Evolutionary conservation across 1,140 invertebrate species (phyloP), one percentile per base, ranked within the genome.

Genomic region (Bombus soroeensis): DNA sequence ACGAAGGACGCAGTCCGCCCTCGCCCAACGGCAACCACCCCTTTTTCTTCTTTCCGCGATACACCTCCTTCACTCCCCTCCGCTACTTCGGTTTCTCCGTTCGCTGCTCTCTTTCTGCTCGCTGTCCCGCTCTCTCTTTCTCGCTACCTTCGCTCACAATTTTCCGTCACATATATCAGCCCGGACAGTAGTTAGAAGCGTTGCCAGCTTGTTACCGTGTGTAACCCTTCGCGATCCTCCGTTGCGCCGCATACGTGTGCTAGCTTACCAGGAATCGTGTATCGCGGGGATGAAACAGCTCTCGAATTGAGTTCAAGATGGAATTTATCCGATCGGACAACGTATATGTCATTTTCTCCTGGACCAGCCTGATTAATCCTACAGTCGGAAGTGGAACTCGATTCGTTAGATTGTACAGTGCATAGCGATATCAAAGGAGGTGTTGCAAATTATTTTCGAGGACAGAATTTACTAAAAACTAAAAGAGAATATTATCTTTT

Each of bases 161-260:
- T 95, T 95, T 95, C 94, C 94, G 94, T 95, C 94, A 94, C 94
- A 94, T 95, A 94, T 93, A 95, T 95, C 94, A 95, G 72, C 83
- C 86, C 83, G 90, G 94, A 92, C 94, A 93, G 94, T 95, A 95
- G 94, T 95, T 94, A 94, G 94, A 94, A 94, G 81, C 93, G 91
- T 92, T 94, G 94, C 93, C 94, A 95, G 94, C 94, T 95, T 95
- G 95, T 95, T 95, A 95, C 94, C 92, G 91, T 86, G 87, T 90
- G 78, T 81, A 83, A 76, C 87, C 72, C 87, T 84, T 79, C 81
- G 91, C 75, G 87, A 87, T 79, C 62, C 76, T 74, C 28, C 74
- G 72, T 53, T 37, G 79, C 59, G 28, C 66, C 66, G 79, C 68
- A 85, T 83, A 64, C 76, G 73, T 81, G 66, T 64, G 64, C 70